Conservation (phyloP, 2,113 vertebrate species). For the Microtus ochrogaster region DNA sequence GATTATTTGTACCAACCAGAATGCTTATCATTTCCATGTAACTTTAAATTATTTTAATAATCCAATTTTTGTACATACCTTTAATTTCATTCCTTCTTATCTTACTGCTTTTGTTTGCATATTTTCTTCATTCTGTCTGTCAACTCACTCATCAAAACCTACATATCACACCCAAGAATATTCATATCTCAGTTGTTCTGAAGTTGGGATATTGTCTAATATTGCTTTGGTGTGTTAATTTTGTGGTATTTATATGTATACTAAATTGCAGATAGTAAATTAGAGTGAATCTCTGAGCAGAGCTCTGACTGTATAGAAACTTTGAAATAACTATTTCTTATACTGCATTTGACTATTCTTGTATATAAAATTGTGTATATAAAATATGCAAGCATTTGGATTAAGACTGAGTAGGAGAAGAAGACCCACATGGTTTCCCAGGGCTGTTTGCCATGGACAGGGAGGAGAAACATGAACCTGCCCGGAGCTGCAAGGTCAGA, state of each 20-base stretch:
- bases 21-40: background rate
- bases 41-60: background rate
- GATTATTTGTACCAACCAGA: background rate
- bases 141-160: background rate
- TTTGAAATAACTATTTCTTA: background rate
- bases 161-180: background rate
- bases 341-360: background rate
- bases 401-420: background rate
- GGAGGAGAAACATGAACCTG: background rate
- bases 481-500: background rate
- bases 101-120: background rate
- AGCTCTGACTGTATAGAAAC: background rate
- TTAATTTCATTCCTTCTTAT: background rate
- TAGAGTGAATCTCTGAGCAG: background rate
- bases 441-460: background rate
- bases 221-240: background rate
- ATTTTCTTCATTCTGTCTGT: background rate
- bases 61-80: background rate
- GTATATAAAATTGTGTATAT: background rate
- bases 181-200: background rate
- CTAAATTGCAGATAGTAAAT: background rate
- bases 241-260: background rate
- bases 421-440: background rate
- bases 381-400: background rate
- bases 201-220: background rate